These are phyloP conservation scores for Nycticryphes semicollaris DNA, from an alignment of 2,113 vertebrate species.

Conservation along the genomic window DNA sequence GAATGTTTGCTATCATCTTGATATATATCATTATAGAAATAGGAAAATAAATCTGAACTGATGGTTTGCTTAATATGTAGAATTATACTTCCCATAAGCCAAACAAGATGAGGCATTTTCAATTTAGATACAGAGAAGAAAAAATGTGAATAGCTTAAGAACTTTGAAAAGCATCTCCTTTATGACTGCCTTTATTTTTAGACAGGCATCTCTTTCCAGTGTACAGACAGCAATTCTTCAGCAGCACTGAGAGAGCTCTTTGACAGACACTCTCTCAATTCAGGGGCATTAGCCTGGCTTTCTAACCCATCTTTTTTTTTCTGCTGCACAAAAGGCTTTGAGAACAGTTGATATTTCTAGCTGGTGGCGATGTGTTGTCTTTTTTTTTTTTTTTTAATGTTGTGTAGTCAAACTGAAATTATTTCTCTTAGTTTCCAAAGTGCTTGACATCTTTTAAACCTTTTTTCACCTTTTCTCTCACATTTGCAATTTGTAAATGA, in stretches of 20 bases:
- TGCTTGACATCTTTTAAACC: background rate
- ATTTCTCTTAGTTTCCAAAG: background rate
- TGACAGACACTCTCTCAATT: background rate
- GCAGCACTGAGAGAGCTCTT: background rate
- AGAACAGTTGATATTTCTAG: background rate
- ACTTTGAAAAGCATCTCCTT: background rate
- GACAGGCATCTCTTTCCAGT: background rate
- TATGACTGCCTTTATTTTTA: background rate
- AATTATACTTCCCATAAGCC: background rate
- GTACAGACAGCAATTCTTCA: background rate
- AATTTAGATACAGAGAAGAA: background rate
- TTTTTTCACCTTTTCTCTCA: background rate
- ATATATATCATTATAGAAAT: background rate
- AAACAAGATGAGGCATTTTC: constrained; percentile 44
- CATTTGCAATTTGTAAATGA: background rate
- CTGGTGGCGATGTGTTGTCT: background rate
- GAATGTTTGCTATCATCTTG: background rate
- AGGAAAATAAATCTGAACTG: background rate
- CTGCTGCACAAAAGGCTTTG: background rate
- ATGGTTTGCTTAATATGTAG: background rate
- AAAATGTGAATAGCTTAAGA: background rate
- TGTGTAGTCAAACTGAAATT: background rate
- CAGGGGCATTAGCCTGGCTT: background rate
- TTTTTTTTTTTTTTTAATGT: background rate
- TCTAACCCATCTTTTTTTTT: background rate